Evolutionary conservation across 2,113 vertebrate genomes (phyloP).

Genomic region (Salvelinus sp.): DNA sequence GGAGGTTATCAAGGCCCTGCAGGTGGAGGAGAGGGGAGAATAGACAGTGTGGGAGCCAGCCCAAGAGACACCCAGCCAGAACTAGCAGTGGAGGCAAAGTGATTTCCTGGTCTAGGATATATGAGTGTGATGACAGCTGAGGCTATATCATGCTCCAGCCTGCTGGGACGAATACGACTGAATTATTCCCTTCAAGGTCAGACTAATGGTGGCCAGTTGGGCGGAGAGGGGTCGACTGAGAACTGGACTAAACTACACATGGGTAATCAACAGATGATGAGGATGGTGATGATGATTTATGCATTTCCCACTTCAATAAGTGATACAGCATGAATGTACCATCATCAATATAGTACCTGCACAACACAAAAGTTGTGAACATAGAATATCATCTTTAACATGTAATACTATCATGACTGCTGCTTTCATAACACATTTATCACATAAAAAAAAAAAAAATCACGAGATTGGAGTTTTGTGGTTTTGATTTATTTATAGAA

Average conservation of each 20-base stretch:
- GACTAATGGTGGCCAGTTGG: constrained; percentile 10
- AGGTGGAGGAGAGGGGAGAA: background rate
- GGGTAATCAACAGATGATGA: background rate
- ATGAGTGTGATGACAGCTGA: constrained; percentile 15
- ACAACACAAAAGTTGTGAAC: background rate
- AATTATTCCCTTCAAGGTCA: constrained; percentile 31
- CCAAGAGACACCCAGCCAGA: constrained; percentile 5
- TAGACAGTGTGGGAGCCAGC: background rate
- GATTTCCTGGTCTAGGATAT: constrained; percentile 21
- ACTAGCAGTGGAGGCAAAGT: constrained; percentile 13
- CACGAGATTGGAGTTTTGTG: background rate
- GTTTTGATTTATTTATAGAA: constrained; percentile 62
- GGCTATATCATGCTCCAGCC: constrained; percentile 29
- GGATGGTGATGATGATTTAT: background rate
- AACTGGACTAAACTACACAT: background rate
- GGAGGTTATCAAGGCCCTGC: constrained; percentile 26
- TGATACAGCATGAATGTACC: background rate
- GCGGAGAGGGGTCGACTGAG: background rate
- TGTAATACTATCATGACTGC: background rate
- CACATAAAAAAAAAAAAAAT: background rate
- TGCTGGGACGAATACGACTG: background rate
- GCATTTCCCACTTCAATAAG: background rate
- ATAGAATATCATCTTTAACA: background rate
- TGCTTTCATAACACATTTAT: background rate
- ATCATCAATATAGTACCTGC: background rate